A percentile compares a stretch with the other conserved stretches of the same genome.
phyloP scores from a whole-genome alignment of 2,888 invertebrate species.

The Rosalia funebris region DNA sequence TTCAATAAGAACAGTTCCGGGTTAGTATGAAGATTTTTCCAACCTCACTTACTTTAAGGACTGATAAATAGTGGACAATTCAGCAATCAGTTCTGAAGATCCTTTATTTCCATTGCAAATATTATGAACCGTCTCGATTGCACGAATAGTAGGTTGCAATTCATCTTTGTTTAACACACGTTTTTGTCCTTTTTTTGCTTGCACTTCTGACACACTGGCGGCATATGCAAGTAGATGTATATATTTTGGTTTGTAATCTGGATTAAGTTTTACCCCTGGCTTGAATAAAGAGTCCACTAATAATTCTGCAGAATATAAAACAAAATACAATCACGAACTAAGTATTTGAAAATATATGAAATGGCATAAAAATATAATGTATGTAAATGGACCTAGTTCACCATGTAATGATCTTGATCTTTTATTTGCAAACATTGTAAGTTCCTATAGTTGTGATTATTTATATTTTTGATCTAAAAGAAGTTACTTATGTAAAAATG shows the following conservation, averaged over 20 bases:
- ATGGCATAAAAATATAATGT: no score
- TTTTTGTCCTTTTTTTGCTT: slow-evolving; percentile 75
- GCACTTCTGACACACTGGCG: slow-evolving; percentile 89
- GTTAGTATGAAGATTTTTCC: no score
- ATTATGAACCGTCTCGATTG: slow-evolving; percentile 92
- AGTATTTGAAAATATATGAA: background rate
- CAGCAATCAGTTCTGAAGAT: slow-evolving; percentile 92
- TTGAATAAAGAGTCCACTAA: slow-evolving; percentile 94
- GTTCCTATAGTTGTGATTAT: no score
- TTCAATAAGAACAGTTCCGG: no score
- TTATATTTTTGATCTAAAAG: no score
- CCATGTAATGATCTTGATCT: no score
- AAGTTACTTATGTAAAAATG: no score
- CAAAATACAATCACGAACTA: slow-evolving; percentile 17
- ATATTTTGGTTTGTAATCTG: slow-evolving; percentile 97
- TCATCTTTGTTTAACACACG: slow-evolving; percentile 85
- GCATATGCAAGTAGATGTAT: slow-evolving; percentile 94
- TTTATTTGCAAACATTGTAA: no score
- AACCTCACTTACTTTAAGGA: slow-evolving; percentile 82
- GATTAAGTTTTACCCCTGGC: slow-evolving; percentile 92
- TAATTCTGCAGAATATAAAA: slow-evolving; percentile 70
- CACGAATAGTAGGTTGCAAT: slow-evolving; percentile 87
- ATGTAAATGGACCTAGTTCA: no score
- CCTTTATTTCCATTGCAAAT: slow-evolving; percentile 92
- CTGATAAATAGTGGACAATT: slow-evolving; percentile 89